Conservation (phyloP, 2,797 vertebrate species). For the Meriones psammophilus region DNA sequence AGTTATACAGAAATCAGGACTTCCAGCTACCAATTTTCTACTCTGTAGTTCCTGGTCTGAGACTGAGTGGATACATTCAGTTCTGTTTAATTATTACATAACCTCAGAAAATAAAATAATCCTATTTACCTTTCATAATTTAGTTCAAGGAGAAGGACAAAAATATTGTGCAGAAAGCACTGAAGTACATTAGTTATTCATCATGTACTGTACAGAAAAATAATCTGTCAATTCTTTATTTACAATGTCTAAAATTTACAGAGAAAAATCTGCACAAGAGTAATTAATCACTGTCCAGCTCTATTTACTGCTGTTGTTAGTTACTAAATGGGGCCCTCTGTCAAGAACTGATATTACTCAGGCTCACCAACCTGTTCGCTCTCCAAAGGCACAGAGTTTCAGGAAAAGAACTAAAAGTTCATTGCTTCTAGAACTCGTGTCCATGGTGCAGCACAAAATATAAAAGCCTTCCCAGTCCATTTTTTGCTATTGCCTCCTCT, state of each 20-base stretch:
- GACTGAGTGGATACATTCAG: not conserved
- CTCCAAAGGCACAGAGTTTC: conserved; percentile 30
- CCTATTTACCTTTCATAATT: conserved; percentile 44
- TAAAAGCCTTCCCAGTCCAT: not conserved
- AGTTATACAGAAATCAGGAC: not conserved
- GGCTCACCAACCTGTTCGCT: conserved; percentile 61
- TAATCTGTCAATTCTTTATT: conserved; percentile 71
- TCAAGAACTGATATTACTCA: conserved; percentile 59
- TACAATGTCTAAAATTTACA: conserved; percentile 35
- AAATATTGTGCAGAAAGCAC: conserved; percentile 27
- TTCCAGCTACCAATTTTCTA: conserved; percentile 5
- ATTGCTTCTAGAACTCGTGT: not conserved
- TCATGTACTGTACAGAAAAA: conserved; percentile 29
- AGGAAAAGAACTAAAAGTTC: conserved; percentile 35
- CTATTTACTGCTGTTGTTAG: conserved; percentile 75
- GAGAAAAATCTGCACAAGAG: conserved; percentile 49
- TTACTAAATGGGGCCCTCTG: conserved; percentile 58
- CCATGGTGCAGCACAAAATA: not conserved
- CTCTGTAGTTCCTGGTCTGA: not conserved
- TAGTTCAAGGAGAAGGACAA: conserved; percentile 71
- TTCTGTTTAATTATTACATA: conserved; percentile 59
- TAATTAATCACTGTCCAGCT: conserved; percentile 58
- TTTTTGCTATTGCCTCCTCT: not conserved
- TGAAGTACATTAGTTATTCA: conserved; percentile 35
- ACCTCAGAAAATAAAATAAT: conserved; percentile 58